A percentile compares a stretch with the other conserved stretches of the same genome.
Evolutionary conservation across 2,888 invertebrate genomes (phyloP).

Genomic region (Cantharis lateralis): DNA sequence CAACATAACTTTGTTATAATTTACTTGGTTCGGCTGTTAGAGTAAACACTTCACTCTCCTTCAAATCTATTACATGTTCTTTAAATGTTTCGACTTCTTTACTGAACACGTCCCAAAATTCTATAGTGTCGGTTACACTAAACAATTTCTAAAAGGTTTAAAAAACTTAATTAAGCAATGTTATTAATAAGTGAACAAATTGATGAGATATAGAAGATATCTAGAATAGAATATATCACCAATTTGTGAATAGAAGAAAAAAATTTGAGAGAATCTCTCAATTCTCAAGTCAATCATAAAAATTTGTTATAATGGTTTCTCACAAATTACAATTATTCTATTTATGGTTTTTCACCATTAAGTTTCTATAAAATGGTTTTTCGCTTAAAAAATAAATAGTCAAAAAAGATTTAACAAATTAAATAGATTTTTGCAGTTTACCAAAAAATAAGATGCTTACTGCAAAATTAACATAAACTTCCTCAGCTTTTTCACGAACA

Average conservation of each 20-base stretch:
- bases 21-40: conserved; percentile 68
- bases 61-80: conserved; percentile 66
- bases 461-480: conserved; percentile 63
- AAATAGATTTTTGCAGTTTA: no score
- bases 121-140: conserved; percentile 60
- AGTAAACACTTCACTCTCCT: conserved; percentile 63
- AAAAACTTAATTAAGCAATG: not conserved
- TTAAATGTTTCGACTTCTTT: conserved; percentile 71
- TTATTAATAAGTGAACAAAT: not conserved
- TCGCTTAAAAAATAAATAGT: not conserved
- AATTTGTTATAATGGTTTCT: not conserved
- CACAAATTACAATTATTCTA: not conserved
- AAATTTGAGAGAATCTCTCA: no score
- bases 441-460: conserved; percentile 42
- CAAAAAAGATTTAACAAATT: no score
- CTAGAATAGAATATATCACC: no score
- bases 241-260: no score
- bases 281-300: not conserved
- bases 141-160: conserved; percentile 64
- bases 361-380: not conserved
- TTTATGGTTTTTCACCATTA: not conserved
- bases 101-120: conserved; percentile 75
- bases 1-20: conserved; percentile 19
- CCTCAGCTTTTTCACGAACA: conserved; percentile 72
- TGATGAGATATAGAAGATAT: no score